These are phyloP conservation scores for Drosophila ficusphila DNA, from an alignment of 1,140 invertebrate species.

Conservation along the genomic window DNA sequence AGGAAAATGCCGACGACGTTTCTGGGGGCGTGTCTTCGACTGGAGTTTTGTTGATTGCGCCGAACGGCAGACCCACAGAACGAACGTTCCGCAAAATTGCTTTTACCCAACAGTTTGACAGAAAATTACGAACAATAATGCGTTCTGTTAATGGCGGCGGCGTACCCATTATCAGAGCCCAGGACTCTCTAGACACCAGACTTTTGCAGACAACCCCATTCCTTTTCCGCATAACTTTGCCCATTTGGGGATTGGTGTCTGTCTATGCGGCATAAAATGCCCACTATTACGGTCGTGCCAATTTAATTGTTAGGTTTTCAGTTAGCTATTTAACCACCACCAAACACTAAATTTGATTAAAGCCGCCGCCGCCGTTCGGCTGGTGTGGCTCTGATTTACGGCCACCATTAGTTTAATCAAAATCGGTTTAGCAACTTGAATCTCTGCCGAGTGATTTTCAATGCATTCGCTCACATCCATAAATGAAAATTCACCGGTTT, in stretches of 20 bases:
- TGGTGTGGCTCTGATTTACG: slow-evolving; percentile 50
- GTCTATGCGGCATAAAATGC: slow-evolving; percentile 28
- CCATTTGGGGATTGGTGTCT: slow-evolving; percentile 2
- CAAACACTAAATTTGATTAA: slow-evolving; percentile 66
- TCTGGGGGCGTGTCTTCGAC: slow-evolving; percentile 37
- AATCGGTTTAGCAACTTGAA: slow-evolving; percentile 46
- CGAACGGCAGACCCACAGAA: too few species aligned
- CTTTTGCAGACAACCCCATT: slow-evolving; percentile 30
- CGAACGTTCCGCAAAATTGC: slow-evolving; percentile 34
- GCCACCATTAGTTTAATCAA: slow-evolving; percentile 69
- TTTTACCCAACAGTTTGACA: slow-evolving; percentile 28
- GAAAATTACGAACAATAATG: slow-evolving; percentile 70
- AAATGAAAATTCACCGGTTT: slow-evolving; percentile 54
- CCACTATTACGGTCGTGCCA: slow-evolving; percentile 41
- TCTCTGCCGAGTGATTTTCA: slow-evolving; percentile 16
- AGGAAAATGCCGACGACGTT: slow-evolving; percentile 32
- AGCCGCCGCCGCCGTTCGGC: slow-evolving; percentile 16
- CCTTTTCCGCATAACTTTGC: slow-evolving; percentile 22
- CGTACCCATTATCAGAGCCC: slow-evolving; percentile 40
- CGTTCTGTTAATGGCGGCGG: slow-evolving; percentile 62
- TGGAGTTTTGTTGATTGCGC: slow-evolving; percentile 56
- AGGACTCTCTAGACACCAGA: slow-evolving; percentile 7
- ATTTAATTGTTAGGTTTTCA: slow-evolving; percentile 40
- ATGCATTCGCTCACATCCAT: slow-evolving; percentile 19
- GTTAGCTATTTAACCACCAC: slow-evolving; percentile 16